Evolutionary conservation across 1,140 invertebrate genomes (phyloP).

Genomic region (Tetragnatha versicolor): DNA sequence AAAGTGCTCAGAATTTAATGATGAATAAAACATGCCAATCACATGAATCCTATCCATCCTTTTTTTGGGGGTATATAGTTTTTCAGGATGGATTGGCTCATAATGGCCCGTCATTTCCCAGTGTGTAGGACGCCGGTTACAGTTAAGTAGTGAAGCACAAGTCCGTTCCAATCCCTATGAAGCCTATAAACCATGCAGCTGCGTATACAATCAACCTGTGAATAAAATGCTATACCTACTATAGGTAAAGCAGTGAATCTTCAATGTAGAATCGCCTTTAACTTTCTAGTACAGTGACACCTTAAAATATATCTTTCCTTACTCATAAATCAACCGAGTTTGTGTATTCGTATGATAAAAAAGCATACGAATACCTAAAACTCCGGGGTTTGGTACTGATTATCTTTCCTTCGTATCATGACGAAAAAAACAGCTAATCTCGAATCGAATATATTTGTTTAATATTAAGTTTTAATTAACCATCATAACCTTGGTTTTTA

Average conservation of each 20-base stretch:
- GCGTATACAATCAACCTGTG: conserved; percentile 44
- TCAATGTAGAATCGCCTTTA: background rate
- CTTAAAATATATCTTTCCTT: background rate
- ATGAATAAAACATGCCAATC: background rate
- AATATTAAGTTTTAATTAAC: background rate
- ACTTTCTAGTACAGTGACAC: background rate
- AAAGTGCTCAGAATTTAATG: no score
- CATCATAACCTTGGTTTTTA: conserved; percentile 2
- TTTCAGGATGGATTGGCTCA: background rate
- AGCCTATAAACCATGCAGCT: conserved; percentile 35
- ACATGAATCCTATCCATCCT: background rate
- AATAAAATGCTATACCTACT: conserved; percentile 3
- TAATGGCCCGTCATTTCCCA: background rate
- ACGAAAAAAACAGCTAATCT: no score
- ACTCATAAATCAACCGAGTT: background rate
- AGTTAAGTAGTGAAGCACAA: conserved; percentile 10
- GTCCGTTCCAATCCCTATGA: conserved; percentile 2
- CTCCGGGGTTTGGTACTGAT: no score
- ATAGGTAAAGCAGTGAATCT: background rate
- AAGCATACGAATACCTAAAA: no score
- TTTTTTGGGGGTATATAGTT: background rate
- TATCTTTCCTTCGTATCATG: no score
- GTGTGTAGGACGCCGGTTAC: background rate
- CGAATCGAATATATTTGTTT: background rate
- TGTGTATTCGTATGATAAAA: no score